A percentile compares a stretch with the other conserved stretches of the same genome.
phyloP scores from a whole-genome alignment of 2,888 invertebrate species.

The Pardosa pseudoannulata region DNA sequence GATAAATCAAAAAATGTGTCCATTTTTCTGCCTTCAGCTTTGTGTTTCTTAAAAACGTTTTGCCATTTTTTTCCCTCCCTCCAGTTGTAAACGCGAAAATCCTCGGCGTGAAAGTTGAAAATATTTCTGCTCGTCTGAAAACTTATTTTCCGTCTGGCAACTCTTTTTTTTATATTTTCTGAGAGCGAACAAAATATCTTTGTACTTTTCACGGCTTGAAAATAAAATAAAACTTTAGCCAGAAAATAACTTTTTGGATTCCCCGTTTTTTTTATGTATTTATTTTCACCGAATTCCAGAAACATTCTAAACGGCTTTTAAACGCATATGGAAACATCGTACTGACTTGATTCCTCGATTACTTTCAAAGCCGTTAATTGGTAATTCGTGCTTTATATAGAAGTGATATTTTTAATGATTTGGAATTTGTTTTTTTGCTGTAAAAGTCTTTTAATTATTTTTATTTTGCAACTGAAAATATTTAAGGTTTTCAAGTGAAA shows the following conservation, averaged over 20 bases:
- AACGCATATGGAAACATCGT: no score
- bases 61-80: neutral
- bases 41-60: neutral
- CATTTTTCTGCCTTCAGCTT: conserved; percentile 2
- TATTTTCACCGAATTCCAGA: neutral
- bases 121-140: conserved; percentile 14
- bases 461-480: no score
- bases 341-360: no score
- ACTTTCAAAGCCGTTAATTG: no score
- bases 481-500: no score
- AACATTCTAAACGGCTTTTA: no score
- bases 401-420: no score
- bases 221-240: conserved; percentile 4
- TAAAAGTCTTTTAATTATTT: no score
- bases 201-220: conserved; percentile 15
- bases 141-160: conserved; percentile 12
- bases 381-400: no score
- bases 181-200: conserved; percentile 2
- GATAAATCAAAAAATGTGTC: neutral
- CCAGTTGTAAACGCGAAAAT: neutral
- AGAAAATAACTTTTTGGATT: neutral
- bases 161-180: conserved; percentile 8
- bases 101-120: conserved; percentile 6
- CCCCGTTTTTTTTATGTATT: neutral
- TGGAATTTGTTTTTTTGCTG: no score